phyloP scores from a whole-genome alignment of 2,113 vertebrate species.

The Camelus dromedarius region DNA sequence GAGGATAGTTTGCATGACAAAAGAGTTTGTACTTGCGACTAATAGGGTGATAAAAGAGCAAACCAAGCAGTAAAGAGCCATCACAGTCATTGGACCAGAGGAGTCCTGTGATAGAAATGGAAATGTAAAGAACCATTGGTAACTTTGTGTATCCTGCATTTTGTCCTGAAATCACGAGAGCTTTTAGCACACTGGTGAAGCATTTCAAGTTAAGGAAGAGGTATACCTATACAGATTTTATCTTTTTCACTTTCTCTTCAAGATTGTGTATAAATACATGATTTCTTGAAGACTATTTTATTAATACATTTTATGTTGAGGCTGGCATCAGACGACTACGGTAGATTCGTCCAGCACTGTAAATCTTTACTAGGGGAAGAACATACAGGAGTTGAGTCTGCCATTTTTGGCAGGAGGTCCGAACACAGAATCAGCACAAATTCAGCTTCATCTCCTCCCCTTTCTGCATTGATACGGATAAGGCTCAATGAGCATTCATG shows the following conservation, averaged over 20 bases:
- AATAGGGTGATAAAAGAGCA: not conserved
- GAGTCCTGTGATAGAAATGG: not conserved
- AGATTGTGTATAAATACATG: not conserved
- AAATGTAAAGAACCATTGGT: not conserved
- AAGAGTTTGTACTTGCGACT: not conserved
- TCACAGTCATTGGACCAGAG: not conserved
- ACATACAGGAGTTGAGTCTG: not conserved
- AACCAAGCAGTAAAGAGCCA: not conserved
- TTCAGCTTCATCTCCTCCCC: not conserved
- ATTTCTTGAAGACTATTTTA: not conserved
- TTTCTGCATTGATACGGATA: not conserved
- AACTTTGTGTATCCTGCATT: not conserved
- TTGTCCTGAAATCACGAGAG: not conserved
- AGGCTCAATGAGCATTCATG: not conserved
- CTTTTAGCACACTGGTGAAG: not conserved
- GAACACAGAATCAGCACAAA: not conserved
- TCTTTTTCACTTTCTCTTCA: not conserved
- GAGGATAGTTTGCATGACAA: not conserved
- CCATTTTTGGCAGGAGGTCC: not conserved
- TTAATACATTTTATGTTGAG: not conserved
- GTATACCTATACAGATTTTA: not conserved
- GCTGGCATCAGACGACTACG: not conserved
- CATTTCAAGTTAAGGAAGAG: not conserved
- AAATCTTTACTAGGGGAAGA: not conserved
- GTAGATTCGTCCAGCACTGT: not conserved